Evolutionary conservation across 1,140 invertebrate species (phyloP), one percentile per base, ranked within the genome.

Genomic region (Heliconius himera): DNA sequence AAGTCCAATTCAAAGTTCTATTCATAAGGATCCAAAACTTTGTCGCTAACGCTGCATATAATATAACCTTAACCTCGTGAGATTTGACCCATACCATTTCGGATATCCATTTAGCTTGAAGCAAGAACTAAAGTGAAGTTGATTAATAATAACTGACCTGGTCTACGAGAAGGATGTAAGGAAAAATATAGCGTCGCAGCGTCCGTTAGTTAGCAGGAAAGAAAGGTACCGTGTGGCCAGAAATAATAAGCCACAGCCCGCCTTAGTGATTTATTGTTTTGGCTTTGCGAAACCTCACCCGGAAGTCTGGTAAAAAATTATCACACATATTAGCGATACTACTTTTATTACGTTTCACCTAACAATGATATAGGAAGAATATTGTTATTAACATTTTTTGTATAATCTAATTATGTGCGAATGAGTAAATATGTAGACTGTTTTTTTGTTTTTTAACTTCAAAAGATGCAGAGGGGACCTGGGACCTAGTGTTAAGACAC

Each of bases 241-340:
- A 91, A 91, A 93, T 92, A 93, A 93, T 93, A 93, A 92, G 87
- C 89, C 86, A 83, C 85, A 89, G 82, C 87, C 86, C 88, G 83
- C 82, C 82, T 82, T 86, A 79, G 85, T 93, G 90, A 93, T 93
- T 93, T 93, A 93, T 93, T 87, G 88, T 91, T 88, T 90, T 90
- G 87, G 90, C 90, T 92, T 90, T 91, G 86, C 82, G 89, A 87
- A 91, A 90, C 88, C 90, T 90, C 87, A 88, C 87, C 88, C 85
- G 87, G 87, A 90, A 88, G 86, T 82, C 82, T 88, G 87, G 85
- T 93, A 93, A 92, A 93, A 93, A 93, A 93, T 93, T 90, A 93
- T 93, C 90, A 85, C 84, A 87, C 89, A 92, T 93, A 93, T 92
- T 93, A 91, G 91, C 87, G 89, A 84, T 83, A 84, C 86, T 79